phyloP scores from a whole-genome alignment of 1,140 invertebrate species.

The Drosophila ananassae region DNA sequence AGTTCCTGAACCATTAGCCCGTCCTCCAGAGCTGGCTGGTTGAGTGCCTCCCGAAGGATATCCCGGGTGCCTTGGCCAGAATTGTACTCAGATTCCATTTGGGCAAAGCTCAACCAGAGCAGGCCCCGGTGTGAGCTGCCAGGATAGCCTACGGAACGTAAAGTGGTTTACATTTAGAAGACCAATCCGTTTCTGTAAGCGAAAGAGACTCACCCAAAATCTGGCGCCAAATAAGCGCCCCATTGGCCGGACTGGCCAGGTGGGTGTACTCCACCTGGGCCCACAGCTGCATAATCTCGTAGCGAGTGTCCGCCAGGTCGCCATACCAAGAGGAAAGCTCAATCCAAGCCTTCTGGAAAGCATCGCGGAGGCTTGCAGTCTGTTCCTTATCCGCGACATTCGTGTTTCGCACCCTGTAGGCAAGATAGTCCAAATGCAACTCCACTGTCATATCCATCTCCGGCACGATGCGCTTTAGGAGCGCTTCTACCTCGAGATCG shows the following conservation, averaged over 20 bases:
- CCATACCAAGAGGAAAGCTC: slow-evolving; percentile 64
- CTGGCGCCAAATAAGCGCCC: slow-evolving; percentile 59
- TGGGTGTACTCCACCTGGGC: slow-evolving; percentile 72
- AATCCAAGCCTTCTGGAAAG: slow-evolving; percentile 68
- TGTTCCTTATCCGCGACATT: slow-evolving; percentile 4
- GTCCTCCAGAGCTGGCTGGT: slow-evolving; percentile 36
- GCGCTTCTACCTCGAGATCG: slow-evolving; percentile 9
- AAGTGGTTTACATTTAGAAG: not conserved
- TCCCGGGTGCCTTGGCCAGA: slow-evolving; percentile 1
- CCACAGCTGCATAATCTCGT: slow-evolving; percentile 78
- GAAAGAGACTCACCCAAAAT: slow-evolving; percentile 60
- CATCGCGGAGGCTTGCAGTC: slow-evolving; percentile 47
- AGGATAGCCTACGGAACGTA: slow-evolving; percentile 51
- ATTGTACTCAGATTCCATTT: slow-evolving; percentile 58
- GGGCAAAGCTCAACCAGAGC: slow-evolving; percentile 49
- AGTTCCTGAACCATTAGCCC: slow-evolving; percentile 25
- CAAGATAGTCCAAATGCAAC: slow-evolving; percentile 59
- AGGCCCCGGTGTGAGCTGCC: slow-evolving; percentile 35
- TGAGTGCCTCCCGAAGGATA: slow-evolving; percentile 30
- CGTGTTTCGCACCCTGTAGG: slow-evolving; percentile 49
- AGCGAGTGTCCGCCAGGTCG: slow-evolving; percentile 69
- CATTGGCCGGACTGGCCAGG: slow-evolving; percentile 42
- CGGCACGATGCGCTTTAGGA: slow-evolving; percentile 13
- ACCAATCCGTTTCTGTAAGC: not conserved
- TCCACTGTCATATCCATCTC: slow-evolving; percentile 45